Evolutionary conservation across 1,140 invertebrate genomes (phyloP), one percentile per base, ranked within the genome.

Genomic region (Drosophila tsacasi): DNA sequence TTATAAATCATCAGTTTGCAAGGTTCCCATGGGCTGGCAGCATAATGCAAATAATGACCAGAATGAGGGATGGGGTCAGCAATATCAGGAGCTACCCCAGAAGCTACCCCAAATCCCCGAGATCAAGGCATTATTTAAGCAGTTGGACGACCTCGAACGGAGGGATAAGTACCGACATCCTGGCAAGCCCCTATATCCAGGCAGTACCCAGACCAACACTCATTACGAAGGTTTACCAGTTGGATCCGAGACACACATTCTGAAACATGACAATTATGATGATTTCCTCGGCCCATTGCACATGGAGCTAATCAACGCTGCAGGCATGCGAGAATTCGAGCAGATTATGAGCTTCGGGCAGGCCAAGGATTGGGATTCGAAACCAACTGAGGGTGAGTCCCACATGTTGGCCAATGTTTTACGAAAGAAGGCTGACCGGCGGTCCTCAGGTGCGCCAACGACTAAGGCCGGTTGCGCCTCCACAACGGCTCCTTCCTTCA

Each of bases 301-400:
- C 10, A 23, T 55, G 8, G 15, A 3, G 13, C 3, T 10, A 6
- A 10, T 54, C 19, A 15, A 49, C 13, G 46, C 54, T 21, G 50
- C 76, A 23, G 30, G 57, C 2, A 72, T 87, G 62, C 60, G n/a
- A 1, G 64, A 68, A 8, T 49, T 67, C 2, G 39, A 74, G 12
- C 52, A 52, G 2, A 30, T 77, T 15, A 30, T 74, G 39, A 55
- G 61, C 23, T 49, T 10, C 7, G 40, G 50, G 21, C 42, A 8
- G 15, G 35, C 3, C 5, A 12, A 23, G 9, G 3, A 32, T 3
- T 2, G 30, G n/a, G 23, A 55, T 15, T 13, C 4, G 9, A 32
- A 44, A 9, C 35, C 72, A 7, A 32, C 32, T 9, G 23, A 44
- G 9, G n/a, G 15, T 2, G 61, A 57, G 13, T 54, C 47, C 25